These are phyloP conservation scores for Struthidea cinerea DNA, from an alignment of 2,113 vertebrate genomes.

Conservation along the genomic window DNA sequence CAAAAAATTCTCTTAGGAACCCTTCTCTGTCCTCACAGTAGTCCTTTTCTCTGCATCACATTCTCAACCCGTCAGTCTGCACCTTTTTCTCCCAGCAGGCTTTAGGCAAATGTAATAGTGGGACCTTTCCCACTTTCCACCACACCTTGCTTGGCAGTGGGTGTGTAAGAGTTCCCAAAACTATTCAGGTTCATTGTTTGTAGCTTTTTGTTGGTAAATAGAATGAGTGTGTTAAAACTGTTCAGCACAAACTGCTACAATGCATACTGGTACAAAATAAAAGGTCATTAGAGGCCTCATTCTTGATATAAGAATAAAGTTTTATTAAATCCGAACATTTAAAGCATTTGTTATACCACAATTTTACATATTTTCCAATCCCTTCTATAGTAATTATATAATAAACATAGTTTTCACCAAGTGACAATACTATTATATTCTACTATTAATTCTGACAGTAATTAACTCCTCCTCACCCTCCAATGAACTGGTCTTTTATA, in stretches of 20 bases:
- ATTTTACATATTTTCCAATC: not conserved
- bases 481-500: not conserved
- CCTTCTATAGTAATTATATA: not conserved
- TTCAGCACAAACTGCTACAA: not conserved
- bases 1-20: not conserved
- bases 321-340: conserved; percentile 55
- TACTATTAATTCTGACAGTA: not conserved
- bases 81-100: not conserved
- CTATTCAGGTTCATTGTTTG: not conserved
- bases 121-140: not conserved
- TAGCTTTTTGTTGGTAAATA: not conserved
- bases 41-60: not conserved
- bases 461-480: not conserved
- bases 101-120: not conserved
- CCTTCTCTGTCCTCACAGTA: not conserved
- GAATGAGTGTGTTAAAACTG: not conserved
- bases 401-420: not conserved
- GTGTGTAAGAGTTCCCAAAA: not conserved
- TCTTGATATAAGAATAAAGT: conserved; percentile 2
- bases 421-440: not conserved
- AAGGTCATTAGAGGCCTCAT: not conserved
- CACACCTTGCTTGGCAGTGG: not conserved
- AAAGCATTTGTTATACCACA: not conserved
- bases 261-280: not conserved
- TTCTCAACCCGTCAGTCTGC: not conserved